A percentile compares a stretch with the other conserved stretches of the same genome.
These are phyloP conservation scores for Sphaerodactylus townsendi DNA, from an alignment of 2,113 vertebrate genomes.

Conservation along the genomic window DNA sequence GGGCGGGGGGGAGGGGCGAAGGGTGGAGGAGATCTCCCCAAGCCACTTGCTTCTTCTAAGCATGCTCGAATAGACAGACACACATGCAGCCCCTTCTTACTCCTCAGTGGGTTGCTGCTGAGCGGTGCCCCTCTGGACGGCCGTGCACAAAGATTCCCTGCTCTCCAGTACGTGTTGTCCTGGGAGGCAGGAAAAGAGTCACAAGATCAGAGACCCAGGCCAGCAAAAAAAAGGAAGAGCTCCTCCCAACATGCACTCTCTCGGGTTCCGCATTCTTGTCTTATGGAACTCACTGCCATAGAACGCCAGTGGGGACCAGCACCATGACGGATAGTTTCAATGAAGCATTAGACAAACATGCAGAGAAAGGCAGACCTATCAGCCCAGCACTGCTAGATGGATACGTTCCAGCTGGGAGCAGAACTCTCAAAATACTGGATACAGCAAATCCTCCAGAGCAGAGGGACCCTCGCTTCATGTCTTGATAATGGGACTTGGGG, in stretches of 20 bases:
- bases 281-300: no score
- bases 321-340: no score
- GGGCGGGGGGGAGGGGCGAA: not conserved
- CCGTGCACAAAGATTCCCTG: conserved; percentile 27
- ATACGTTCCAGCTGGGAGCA: no score
- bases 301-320: no score
- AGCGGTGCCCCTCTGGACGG: conserved; percentile 40
- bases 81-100: not conserved
- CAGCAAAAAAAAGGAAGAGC: not conserved
- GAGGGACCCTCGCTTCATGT: no score
- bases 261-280: no score
- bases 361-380: no score
- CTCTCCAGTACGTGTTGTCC: conserved; percentile 59
- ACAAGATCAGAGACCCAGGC: not conserved
- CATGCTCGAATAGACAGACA: not conserved
- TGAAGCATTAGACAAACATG: no score
- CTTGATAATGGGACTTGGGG: no score
- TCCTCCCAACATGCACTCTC: not conserved
- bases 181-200: not conserved
- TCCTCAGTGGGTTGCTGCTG: conserved; percentile 30
- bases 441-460: no score
- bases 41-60: not conserved
- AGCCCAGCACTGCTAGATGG: no score
- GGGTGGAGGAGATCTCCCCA: not conserved
- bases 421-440: no score